Evolutionary conservation across 2,797 vertebrate species (phyloP).

Genomic region (Saxicola maurus): DNA sequence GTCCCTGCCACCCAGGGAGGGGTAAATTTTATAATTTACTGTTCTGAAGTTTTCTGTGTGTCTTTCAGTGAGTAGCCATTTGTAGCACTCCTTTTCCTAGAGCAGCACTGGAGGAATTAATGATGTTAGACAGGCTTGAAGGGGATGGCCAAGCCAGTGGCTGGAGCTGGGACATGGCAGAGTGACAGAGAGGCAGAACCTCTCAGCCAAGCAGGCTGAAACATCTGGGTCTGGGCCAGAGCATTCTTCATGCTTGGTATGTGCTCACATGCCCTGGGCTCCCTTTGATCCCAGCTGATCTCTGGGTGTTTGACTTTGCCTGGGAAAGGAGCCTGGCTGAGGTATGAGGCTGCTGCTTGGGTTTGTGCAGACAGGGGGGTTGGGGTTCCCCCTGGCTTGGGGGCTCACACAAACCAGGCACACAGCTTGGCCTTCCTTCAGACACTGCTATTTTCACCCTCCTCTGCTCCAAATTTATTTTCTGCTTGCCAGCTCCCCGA

Average conservation of each 20-base stretch:
- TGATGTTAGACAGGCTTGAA: background rate
- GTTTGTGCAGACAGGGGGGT: background rate
- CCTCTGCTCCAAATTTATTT: background rate
- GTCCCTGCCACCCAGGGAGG: background rate
- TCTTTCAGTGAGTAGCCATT: background rate
- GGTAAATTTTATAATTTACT: background rate
- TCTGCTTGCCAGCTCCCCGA: accelerated
- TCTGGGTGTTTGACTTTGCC: background rate
- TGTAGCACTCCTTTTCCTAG: accelerated
- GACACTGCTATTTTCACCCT: background rate
- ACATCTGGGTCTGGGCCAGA: background rate
- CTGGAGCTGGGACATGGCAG: background rate
- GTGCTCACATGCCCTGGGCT: background rate
- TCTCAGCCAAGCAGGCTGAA: background rate
- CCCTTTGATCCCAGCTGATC: background rate
- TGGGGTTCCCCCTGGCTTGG: background rate
- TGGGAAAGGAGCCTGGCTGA: background rate
- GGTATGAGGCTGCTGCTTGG: background rate
- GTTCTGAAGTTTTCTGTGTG: background rate
- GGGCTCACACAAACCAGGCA: background rate
- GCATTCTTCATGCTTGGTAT: background rate
- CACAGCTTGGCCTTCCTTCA: background rate
- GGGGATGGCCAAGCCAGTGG: accelerated
- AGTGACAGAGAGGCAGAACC: accelerated
- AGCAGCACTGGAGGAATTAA: background rate